Base-by-base conservation (phyloP, 2,113 vertebrate genomes). In the Ascaphus truei region DNA sequence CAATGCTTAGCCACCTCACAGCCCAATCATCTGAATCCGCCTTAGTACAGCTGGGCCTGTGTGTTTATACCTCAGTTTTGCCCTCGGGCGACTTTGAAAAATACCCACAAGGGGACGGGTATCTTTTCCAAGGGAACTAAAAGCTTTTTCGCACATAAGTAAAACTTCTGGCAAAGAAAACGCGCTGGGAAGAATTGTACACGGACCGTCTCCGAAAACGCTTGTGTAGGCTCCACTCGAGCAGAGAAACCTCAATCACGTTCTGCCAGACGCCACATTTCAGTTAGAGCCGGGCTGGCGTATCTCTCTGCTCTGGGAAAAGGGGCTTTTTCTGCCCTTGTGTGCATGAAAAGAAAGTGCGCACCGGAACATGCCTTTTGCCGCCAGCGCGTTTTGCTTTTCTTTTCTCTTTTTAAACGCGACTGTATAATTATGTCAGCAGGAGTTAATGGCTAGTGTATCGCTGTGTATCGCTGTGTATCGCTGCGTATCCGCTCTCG, bases 241-340 rank as follows among this genome's bases (percentile, higher is more conserved):
- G 65, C 63, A 76, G 68, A 77, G 75, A 77, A 75, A 60, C 39
- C 59, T 72, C 65, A 71, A 72, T 73, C 22, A 64, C 55, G 41
- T 76, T 64, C 58, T 75, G 47, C 56, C 80, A 62, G 62, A 78
- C 79, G 62, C 45, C 57, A 73, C 22, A 57, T 47, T 76, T 75
- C 72, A 81, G 61, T 43, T 30, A 72, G 60, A 77, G 59, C 63
- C 69, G 73, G 56, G 25, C 13, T 47, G 78, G 58, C 72, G 55
- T 66, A 68, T 36, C 74, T 72, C 76, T 60, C 53, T 56, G 34
- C 62, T 53, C 26, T 52, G 68, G 75, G 66, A 76, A 59, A 72
- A 34, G 31, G 48, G 58, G 75, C 34, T 68, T 76, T 59, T 76
- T 59, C 4, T 67, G 48, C 16, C 29, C 18, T 26, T 16, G 33